A percentile compares a stretch with the other conserved stretches of the same genome.
Evolutionary conservation across 2,797 vertebrate genomes (phyloP).

Genomic region (Pseudochirops corinnae): DNA sequence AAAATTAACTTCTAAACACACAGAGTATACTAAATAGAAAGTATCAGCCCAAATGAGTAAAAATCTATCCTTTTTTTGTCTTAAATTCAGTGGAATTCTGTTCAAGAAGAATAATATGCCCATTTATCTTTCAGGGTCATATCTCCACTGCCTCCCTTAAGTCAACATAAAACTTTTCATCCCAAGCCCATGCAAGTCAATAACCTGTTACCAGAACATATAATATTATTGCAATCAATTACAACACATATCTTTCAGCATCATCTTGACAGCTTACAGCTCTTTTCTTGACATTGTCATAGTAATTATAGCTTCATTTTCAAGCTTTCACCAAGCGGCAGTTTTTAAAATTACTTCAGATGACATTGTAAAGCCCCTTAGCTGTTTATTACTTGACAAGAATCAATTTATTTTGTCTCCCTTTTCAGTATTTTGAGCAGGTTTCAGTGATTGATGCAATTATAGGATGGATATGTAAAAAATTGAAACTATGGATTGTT

Average conservation of each 20-base stretch:
- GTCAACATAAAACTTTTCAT: constrained; percentile 13
- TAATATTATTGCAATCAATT: constrained; percentile 24
- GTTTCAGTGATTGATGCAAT: constrained; percentile 49
- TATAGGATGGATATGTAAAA: constrained; percentile 40
- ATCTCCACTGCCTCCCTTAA: constrained; percentile 2
- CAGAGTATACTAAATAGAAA: constrained; percentile 13
- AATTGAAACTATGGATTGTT: constrained; percentile 35
- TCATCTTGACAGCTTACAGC: constrained; percentile 11
- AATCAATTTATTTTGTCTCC: constrained; percentile 62
- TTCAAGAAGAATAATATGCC: not conserved
- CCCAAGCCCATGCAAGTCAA: not conserved
- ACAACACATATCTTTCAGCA: not conserved
- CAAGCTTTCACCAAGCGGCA: constrained; percentile 38
- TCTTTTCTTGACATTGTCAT: constrained; percentile 50
- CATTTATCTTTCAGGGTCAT: not conserved
- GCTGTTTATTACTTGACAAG: constrained; percentile 49
- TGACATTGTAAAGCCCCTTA: not conserved
- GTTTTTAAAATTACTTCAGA: constrained; percentile 56
- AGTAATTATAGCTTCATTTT: constrained; percentile 66
- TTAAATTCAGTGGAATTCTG: not conserved
- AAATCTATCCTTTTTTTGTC: not conserved
- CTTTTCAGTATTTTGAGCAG: constrained; percentile 22
- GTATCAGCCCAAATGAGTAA: not conserved
- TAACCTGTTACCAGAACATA: constrained; percentile 54
- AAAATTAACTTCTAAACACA: constrained; percentile 16